A percentile compares a stretch with the other conserved stretches of the same genome.
phyloP scores from a whole-genome alignment of 2,888 invertebrate species.

The Ectropis crepuscularia region DNA sequence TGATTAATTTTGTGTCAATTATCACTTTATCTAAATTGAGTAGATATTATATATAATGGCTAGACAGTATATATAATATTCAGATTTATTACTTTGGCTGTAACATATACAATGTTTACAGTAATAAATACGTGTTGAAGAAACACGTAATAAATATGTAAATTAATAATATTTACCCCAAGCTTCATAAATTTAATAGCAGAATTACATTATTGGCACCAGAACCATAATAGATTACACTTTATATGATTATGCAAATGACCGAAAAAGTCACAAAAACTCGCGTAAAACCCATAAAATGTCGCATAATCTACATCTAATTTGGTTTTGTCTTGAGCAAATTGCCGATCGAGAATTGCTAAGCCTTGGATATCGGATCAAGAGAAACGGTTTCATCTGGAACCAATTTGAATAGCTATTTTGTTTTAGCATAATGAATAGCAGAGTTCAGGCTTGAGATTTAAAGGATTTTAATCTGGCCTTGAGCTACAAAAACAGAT shows the following conservation, averaged over 20 bases:
- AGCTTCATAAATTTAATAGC: neutral
- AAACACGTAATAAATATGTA: neutral
- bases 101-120: too few species aligned
- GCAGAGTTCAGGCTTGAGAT: conserved; percentile 11
- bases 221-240: neutral
- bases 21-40: too few species aligned
- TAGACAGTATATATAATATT: too few species aligned
- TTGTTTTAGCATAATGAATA: conserved; percentile 27
- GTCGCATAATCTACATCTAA: conserved; percentile 18
- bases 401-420: conserved; percentile 26
- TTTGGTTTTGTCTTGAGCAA: conserved; percentile 21
- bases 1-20: too few species aligned
- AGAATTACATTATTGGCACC: neutral
- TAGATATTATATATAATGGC: too few species aligned
- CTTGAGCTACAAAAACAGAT: conserved; percentile 2
- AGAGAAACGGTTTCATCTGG: conserved; percentile 22
- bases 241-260: neutral
- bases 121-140: too few species aligned
- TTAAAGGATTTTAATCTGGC: conserved; percentile 17
- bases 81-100: too few species aligned
- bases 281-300: conserved; percentile 11
- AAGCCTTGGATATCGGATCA: conserved; percentile 21
- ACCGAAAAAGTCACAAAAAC: conserved; percentile 1
- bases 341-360: conserved; percentile 23
- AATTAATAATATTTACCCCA: neutral